Evolutionary conservation across 2,888 invertebrate species (phyloP).

Genomic region (Nephrotoma guestfalica): DNA sequence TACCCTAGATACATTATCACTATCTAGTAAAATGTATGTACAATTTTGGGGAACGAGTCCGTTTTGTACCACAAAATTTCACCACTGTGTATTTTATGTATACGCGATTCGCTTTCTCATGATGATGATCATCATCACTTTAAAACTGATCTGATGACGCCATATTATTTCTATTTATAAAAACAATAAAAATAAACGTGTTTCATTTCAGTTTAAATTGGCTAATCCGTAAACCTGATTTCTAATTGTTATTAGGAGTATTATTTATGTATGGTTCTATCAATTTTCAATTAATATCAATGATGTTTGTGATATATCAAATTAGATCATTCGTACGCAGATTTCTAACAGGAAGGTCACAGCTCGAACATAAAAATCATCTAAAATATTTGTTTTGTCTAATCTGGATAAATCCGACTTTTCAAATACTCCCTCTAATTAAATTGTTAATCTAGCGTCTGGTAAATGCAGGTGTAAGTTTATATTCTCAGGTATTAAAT

Average conservation of each 20-base stretch:
- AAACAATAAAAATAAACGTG: background rate
- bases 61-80: background rate
- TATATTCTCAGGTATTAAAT: background rate
- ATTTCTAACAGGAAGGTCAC: no score
- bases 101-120: background rate
- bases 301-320: background rate
- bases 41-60: background rate
- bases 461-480: no score
- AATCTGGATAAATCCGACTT: no score
- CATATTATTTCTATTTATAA: background rate
- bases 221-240: background rate
- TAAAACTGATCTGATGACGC: background rate
- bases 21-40: background rate
- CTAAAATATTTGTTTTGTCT: no score
- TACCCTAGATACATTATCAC: background rate
- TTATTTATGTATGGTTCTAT: background rate
- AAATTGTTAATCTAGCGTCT: no score
- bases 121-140: background rate
- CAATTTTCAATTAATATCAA: background rate
- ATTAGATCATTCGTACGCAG: background rate
- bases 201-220: background rate
- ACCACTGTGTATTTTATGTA: background rate
- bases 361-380: no score
- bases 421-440: no score
- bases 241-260: background rate